Percentiles rank a stretch among this genome's conserved stretches.
Conservation (phyloP, 1,140 invertebrate genomes). For the Cotesia glomerata region DNA sequence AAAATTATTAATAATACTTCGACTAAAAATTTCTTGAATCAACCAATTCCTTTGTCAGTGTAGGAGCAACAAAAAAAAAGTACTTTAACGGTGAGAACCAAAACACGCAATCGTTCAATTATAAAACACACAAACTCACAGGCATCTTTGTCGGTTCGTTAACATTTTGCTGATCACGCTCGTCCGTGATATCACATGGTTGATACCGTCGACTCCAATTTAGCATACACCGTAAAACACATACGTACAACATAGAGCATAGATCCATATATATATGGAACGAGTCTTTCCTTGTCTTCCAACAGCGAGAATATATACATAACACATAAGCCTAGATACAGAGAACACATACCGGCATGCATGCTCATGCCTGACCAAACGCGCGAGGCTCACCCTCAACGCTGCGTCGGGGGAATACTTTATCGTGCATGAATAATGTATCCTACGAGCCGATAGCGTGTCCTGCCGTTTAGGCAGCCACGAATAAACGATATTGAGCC, state of each 20-base stretch:
- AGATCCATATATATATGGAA: background rate
- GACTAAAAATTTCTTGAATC: no score
- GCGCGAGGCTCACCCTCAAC: conserved; percentile 20
- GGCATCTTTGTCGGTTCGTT: conserved; percentile 3
- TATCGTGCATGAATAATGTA: conserved; percentile 55
- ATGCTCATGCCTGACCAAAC: conserved; percentile 30
- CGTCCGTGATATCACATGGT: background rate
- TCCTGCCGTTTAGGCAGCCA: conserved; percentile 48
- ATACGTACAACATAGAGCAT: background rate
- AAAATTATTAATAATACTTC: no score
- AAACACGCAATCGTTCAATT: background rate
- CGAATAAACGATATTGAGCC: conserved; percentile 43
- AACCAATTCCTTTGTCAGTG: no score
- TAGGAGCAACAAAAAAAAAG: background rate
- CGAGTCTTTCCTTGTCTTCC: background rate
- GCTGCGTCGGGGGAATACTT: conserved; percentile 44
- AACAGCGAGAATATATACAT: background rate
- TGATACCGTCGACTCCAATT: conserved; percentile 3
- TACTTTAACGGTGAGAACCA: background rate
- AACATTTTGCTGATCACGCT: conserved; percentile 5
- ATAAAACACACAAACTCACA: background rate
- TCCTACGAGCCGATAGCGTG: conserved; percentile 45
- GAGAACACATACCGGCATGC: conserved; percentile 12
- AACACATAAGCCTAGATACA: conserved; percentile 10
- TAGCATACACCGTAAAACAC: background rate